These are phyloP conservation scores for Orthonyx spaldingii DNA, from an alignment of 2,113 vertebrate genomes.

Conservation along the genomic window DNA sequence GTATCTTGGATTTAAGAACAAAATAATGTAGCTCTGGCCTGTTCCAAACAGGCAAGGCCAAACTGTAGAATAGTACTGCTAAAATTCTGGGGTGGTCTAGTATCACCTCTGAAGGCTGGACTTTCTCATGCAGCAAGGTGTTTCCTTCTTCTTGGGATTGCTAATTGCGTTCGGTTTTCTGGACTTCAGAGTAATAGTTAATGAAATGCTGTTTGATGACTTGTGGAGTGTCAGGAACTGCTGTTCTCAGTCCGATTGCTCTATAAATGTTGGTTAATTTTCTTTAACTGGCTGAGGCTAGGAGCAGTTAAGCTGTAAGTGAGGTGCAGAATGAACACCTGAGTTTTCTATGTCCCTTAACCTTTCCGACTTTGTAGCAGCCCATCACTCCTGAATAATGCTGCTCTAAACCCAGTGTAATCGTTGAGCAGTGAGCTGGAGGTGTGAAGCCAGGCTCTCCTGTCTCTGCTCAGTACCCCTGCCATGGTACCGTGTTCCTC, in stretches of 20 bases:
- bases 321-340: background rate
- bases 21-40: background rate
- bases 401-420: accelerated
- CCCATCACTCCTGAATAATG: background rate
- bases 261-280: background rate
- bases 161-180: background rate
- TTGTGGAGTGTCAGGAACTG: background rate
- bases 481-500: background rate
- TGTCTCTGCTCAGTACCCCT: background rate
- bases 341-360: background rate
- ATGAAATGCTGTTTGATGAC: background rate
- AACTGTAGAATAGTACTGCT: background rate
- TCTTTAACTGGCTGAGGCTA: background rate
- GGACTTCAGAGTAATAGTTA: background rate
- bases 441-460: background rate
- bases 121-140: background rate
- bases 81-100: background rate
- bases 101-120: background rate
- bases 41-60: background rate
- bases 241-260: background rate
- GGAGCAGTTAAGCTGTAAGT: background rate
- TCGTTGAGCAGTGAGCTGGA: accelerated
- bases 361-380: background rate
- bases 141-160: background rate
- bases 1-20: background rate